Percentiles rank a stretch among this genome's conserved stretches.
These are phyloP conservation scores for Cataglyphis rosenhaueri DNA, from an alignment of 2,888 invertebrate genomes.

Conservation along the genomic window DNA sequence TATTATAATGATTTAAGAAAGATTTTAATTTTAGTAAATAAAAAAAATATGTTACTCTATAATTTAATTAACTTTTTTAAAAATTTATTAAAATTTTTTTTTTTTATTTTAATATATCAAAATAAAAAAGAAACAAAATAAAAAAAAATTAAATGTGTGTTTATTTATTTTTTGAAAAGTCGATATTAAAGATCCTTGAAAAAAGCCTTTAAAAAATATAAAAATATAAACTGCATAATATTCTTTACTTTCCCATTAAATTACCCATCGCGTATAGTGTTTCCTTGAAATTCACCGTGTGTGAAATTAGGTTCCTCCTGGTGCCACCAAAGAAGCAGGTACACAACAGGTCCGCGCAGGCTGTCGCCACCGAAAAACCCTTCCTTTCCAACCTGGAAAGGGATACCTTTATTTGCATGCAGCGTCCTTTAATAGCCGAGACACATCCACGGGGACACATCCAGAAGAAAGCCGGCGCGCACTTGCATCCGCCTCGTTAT, in stretches of 20 bases:
- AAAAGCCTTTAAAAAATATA: background rate
- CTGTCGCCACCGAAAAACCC: slow-evolving; percentile 41
- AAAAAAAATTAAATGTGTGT: background rate
- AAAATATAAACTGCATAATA: background rate
- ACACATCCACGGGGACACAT: slow-evolving; percentile 47
- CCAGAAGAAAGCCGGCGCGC: slow-evolving; percentile 73
- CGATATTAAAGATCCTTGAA: background rate
- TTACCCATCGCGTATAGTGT: background rate
- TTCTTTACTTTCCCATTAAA: slow-evolving; percentile 10
- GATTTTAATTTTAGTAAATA: background rate
- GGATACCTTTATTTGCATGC: slow-evolving; percentile 71
- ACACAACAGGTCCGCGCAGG: slow-evolving; percentile 6
- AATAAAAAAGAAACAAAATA: background rate
- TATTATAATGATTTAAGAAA: background rate
- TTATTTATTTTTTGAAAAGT: background rate
- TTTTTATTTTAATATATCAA: background rate
- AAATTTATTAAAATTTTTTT: background rate
- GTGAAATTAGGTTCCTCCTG: background rate
- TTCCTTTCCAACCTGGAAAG: slow-evolving; percentile 20
- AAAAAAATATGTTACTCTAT: background rate
- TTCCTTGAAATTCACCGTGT: background rate
- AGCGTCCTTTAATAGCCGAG: slow-evolving; percentile 51
- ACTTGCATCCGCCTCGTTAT: slow-evolving; percentile 79
- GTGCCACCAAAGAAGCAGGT: slow-evolving; percentile 29
- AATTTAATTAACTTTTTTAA: background rate